Evolutionary conservation across 30 jellyfish, hydroid and myxozoan genomes (phyloP), one percentile per base, ranked within the genome.

Genomic region (Chironex yamaguchii): DNA sequence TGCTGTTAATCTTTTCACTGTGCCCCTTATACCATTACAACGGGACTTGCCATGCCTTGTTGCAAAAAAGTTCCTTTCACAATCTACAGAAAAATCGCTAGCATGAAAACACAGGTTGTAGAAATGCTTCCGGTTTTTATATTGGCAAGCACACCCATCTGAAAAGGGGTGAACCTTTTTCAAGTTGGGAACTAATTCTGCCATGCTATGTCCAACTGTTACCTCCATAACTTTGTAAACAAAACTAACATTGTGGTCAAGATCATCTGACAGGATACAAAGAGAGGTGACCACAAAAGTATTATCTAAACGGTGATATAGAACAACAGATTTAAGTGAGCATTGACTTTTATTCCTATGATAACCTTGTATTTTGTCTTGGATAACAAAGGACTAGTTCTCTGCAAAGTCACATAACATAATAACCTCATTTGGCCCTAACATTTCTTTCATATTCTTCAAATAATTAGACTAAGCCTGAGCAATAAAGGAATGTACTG

Each of bases 131-230:
- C 93, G 78, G 53, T 78, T 91, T 49, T 91, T 91, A 69, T 91
- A 91, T 86, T 85, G 97, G 63, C 92, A 92, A 49, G 95, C 89
- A 76, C 96, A 84, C 28, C 89, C 97, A 62, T 91, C 97, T 1
- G 96, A 68, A 77, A 91, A 91, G 86, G 75, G 85, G 6, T 51
- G 17, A 13, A 63, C 49, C 24, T 34, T 24, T 14, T 49, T 53
- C 9, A 84, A 14, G 72, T 78, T 32, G 22, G 87, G 54, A 29
- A 29, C 25, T 28, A 73, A 52, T 3, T 21, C 17, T 42, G 21
- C 58, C 1, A 29, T 85, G 24, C 24, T 29, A 32, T 4, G 28
- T 27, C 34, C 36, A 12, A 64, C 29, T 51, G 91, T 54, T 52
- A 32, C 52, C 34, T 53, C 24, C 42, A 71, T 51, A 27, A 85